These are phyloP conservation scores for Ophthalmolycus amberensis DNA, from an alignment of 2,113 vertebrate species.

Conservation along the genomic window DNA sequence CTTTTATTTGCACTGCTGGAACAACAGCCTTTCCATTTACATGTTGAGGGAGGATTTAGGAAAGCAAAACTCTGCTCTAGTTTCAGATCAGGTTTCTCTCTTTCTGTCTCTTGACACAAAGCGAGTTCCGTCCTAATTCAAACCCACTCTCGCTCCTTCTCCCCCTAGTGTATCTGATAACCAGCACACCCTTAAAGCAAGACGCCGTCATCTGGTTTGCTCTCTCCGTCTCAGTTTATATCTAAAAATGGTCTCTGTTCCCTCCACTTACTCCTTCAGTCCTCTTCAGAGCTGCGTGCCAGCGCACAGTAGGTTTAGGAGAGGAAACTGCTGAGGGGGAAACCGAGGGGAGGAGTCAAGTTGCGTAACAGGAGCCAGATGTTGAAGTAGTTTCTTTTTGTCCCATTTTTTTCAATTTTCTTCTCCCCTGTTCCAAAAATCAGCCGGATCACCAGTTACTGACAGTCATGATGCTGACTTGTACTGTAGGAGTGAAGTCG, in stretches of 20 bases:
- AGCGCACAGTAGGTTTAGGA: background rate
- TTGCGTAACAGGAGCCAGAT: constrained; percentile 54
- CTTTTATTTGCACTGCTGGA: background rate
- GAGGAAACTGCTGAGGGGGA: background rate
- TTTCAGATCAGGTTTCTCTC: constrained; percentile 21
- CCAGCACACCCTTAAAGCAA: no score
- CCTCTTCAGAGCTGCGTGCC: background rate
- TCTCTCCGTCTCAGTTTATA: background rate
- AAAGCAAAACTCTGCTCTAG: background rate
- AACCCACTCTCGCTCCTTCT: background rate
- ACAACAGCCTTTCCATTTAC: background rate
- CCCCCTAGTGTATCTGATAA: background rate
- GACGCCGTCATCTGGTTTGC: background rate
- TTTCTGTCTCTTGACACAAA: constrained; percentile 5
- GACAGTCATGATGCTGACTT: background rate
- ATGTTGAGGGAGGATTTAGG: constrained; percentile 2
- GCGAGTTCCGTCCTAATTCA: background rate
- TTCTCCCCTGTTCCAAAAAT: constrained; percentile 6
- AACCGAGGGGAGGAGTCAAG: background rate
- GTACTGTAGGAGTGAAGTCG: background rate
- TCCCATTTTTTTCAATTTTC: background rate
- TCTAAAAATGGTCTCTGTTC: constrained; percentile 13
- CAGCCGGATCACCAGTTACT: background rate
- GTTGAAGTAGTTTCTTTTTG: constrained; percentile 5
- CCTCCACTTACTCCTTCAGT: background rate